Base-by-base conservation (phyloP, 1,140 invertebrate species). In the Aphelinus atriplicis region DNA sequence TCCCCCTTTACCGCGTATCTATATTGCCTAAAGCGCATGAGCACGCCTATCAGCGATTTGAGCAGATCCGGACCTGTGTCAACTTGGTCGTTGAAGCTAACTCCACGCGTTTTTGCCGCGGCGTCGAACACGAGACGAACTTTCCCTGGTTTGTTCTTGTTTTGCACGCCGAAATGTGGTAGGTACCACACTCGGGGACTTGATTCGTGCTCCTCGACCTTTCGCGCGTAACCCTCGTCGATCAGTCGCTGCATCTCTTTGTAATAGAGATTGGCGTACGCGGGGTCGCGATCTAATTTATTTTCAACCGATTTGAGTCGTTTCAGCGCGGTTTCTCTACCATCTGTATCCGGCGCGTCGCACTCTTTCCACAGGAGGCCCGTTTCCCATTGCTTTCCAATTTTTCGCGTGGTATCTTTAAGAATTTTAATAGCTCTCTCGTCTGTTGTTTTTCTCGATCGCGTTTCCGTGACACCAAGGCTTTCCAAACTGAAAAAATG, bases 71-170 rank as follows among this genome's bases (percentile, higher is more conserved):
- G 56, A 3, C 77, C 77, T 9, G 62, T 64, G 3, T 76, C 46
- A 7, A 78, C 50, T 48, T 58, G 56, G 45, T 76, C 77, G 48
- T 78, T 78, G n/a, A 78, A 47, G 3, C 73, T 76, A 3, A 76
- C 51, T 9, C 56, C 64, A 7, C 10, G 3, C 2, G 77, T 26
- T 64, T 61, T 71, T 7, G 74, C 53, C 2, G 74, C 66, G 2
- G 74, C 70, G 56, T 77, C 77, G 62, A 77, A 73, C 2, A 77
- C 77, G 7, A 77, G 46, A 47, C 75, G 26, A 5, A 77, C 9
- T 68, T 77, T 77, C 9, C 50, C 63, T n/a, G 63, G 70, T 60
- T 72, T 77, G 26, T 73, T 71, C 1, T 7, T 3, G 50, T 60
- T 75, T 10, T 55, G 50, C 2, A 75, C 69, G 6, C 67, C 67